Conservation (phyloP, 1,140 invertebrate species). For the Neodiprion lecontei region DNA sequence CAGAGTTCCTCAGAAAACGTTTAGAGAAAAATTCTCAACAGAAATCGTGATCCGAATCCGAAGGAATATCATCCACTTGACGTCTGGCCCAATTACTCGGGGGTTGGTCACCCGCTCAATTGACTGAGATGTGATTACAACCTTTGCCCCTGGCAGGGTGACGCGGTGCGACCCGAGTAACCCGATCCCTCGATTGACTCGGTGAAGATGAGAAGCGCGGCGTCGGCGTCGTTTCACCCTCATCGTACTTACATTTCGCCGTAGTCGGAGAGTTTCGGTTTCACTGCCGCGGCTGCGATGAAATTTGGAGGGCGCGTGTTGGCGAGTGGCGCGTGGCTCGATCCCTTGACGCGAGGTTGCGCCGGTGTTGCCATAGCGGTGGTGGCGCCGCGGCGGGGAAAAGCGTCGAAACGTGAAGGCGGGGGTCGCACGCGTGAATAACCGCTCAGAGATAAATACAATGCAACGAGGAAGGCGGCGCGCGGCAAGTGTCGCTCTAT, state of each 20-base stretch:
- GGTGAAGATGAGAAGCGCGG: neutral
- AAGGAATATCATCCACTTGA: neutral
- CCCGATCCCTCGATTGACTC: neutral
- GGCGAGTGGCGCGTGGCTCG: neutral
- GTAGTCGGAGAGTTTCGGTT: no score
- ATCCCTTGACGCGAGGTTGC: neutral
- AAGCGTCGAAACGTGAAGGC: neutral
- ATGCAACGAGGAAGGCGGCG: conserved; percentile 52
- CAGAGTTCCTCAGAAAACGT: no score
- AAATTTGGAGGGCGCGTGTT: neutral
- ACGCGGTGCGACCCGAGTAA: neutral
- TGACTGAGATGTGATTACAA: neutral
- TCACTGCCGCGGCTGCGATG: neutral
- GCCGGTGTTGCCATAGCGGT: conserved; percentile 52
- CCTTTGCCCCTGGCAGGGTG: neutral
- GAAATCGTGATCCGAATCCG: no score
- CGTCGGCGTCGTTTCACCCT: neutral
- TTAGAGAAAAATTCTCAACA: no score
- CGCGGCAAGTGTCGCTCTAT: conserved; percentile 24
- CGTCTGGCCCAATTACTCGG: neutral
- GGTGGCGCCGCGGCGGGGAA: conserved; percentile 25
- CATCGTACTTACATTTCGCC: neutral
- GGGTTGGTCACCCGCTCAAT: neutral
- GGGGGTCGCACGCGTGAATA: conserved; percentile 41
- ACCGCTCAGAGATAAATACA: conserved; percentile 57